phyloP scores from a whole-genome alignment of 2,797 vertebrate species.

The Ibycter americanus region DNA sequence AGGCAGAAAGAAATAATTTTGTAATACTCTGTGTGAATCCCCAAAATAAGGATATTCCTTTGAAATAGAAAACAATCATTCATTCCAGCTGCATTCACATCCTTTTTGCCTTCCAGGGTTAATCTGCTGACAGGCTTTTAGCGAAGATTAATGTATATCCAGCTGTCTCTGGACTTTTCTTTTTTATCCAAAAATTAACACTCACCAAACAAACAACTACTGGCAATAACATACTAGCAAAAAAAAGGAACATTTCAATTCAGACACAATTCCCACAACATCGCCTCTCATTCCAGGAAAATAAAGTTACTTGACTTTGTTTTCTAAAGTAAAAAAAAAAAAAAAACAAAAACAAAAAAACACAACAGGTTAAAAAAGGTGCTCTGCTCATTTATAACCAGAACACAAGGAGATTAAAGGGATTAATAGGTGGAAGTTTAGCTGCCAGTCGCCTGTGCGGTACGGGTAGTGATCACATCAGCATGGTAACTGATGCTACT shows the following conservation, averaged over 20 bases:
- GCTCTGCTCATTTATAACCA: background rate
- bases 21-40: background rate
- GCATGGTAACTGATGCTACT: accelerated
- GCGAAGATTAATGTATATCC: constrained; percentile 50
- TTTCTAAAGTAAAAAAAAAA: background rate
- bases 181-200: background rate
- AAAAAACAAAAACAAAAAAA: too few relatives aligned
- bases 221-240: background rate
- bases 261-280: background rate
- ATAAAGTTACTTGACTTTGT: background rate
- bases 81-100: constrained; percentile 29
- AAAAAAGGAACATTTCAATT: background rate
- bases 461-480: accelerated
- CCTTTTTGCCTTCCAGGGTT: constrained; percentile 39
- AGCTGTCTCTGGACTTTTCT: background rate
- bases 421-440: background rate
- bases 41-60: background rate
- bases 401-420: background rate
- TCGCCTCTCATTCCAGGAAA: background rate
- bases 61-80: constrained; percentile 28
- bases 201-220: background rate
- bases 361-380: background rate
- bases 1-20: background rate
- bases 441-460: accelerated
- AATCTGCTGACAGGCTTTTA: constrained; percentile 53